Base-by-base conservation (phyloP, 1,140 invertebrate species). In the Brachionus sp. region DNA sequence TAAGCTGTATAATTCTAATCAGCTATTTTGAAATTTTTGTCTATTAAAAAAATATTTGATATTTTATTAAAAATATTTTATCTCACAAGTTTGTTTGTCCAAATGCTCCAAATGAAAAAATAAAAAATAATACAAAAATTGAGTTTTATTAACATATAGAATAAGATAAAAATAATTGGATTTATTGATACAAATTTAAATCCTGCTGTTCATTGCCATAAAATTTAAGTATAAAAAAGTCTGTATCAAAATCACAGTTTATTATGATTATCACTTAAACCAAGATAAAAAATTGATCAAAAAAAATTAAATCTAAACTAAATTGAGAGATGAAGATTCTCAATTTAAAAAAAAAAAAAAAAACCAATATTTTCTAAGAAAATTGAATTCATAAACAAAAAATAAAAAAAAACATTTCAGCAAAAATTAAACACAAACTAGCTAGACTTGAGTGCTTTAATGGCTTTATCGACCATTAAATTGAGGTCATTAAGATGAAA, bases 401-500 rank as follows among this genome's bases (percentile, higher is more conserved):
- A 42, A 66, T 33, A 66, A 29, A 66, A 19, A 70, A 70, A 70
- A 70, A 70, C 66, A 70, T 70, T 70, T 39, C 33, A 66, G 23
- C 12, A 19, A 57, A 57, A 19, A n/a, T 25, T 25, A 64, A 64
- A 25, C 3, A 64, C 16, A 39, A 70, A 70, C 29, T 37, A 46
- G 13, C 6, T 35, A 3, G 70, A 46, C 23, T 75, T 75, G n/a
- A 75, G 39, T 23, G 19, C 44, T 44, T 75, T 39, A 13, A 75
- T 12, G 3, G 70, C 70, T 13, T 46, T 3, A 12, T 75, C 70
- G 1, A 46, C 70, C 19, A 80, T 44, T 23, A 50, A 16, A 50
- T 62, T 62, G 10, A 80, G 57, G 7, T 80, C 77, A 13, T 80
- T 80, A 10, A 80, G 10, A 12, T 80, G 50, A 66, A 80, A 62